Evolutionary conservation across 2,113 vertebrate species (phyloP), one percentile per base, ranked within the genome.

Genomic region (Mustela nigripes): DNA sequence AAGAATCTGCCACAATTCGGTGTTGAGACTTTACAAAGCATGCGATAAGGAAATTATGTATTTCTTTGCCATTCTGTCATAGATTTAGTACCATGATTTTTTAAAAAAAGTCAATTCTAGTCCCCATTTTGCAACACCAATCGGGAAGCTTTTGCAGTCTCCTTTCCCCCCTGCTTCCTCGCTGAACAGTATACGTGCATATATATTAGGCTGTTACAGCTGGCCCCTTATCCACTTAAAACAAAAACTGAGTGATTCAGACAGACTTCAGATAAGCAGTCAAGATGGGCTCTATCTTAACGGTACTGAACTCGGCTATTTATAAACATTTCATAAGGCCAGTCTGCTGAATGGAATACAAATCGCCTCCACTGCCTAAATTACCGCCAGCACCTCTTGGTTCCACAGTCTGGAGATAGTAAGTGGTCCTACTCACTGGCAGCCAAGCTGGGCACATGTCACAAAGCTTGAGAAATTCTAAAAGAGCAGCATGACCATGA

Each of bases 161-260:
- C 79, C 36, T 71, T 92, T 88, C 19, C 11, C 11, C 1, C 3
- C 11, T 39, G 24, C 53, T 93, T 94, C 36, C 58, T 88, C 15
- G 14, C 22, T 74, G 36, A 76, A 92, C 88, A 65, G 48, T 16
- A 86, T 21, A 50, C 62, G 39, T 26, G 48, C 4, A 53, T 45
- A 26, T 79, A 63, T n/a, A 79, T 33, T 74, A 50, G 53, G 83
- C 78, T 82, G 60, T 63, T 90, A 92, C 7, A 90, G 2, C 28
- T 96, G 45, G 28, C 24, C 92, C 36, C 48, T 96, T 83, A 89
- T 84, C 48, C 28, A 81, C 36, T 69, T 96, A 89, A 96, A 94
- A 96, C 58, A 76, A 87, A 97, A 94, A 60, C 21, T 26, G 31
- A 86, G 45, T 87, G 89, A 76, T 97, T 94, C 53, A 82, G 42